These are phyloP conservation scores for Pygathrix nemaeus DNA, from an alignment of 2,113 vertebrate genomes.

Conservation along the genomic window DNA sequence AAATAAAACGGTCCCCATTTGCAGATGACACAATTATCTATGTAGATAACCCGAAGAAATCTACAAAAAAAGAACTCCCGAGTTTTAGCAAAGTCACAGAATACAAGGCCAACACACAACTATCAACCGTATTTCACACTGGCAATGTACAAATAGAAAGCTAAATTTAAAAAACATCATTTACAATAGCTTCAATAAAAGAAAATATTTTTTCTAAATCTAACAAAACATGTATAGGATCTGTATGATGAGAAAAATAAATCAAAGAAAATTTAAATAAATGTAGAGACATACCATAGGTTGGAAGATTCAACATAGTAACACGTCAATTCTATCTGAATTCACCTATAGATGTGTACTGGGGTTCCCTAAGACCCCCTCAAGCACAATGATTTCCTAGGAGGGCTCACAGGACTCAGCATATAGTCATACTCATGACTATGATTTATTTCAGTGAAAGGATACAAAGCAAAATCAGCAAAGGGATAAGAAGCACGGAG, in stretches of 20 bases:
- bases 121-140: background rate
- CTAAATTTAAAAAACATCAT: background rate
- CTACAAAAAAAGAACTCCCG: background rate
- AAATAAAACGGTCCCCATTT: background rate
- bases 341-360: background rate
- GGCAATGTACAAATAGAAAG: background rate
- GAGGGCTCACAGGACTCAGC: background rate
- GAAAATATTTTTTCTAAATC: constrained; percentile 6
- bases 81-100: background rate
- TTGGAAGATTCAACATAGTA: background rate
- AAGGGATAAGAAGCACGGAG: background rate
- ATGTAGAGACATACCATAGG: background rate
- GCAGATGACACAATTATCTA: background rate
- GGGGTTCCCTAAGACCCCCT: background rate
- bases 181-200: background rate
- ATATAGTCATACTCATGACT: background rate
- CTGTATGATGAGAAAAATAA: background rate
- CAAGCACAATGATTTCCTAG: background rate
- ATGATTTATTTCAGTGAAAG: background rate
- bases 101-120: background rate
- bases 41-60: background rate
- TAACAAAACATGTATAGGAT: background rate
- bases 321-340: background rate
- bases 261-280: background rate
- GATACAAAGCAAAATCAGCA: background rate